Evolutionary conservation across 2,888 invertebrate genomes (phyloP).

Genomic region (Ethmia dodecea): DNA sequence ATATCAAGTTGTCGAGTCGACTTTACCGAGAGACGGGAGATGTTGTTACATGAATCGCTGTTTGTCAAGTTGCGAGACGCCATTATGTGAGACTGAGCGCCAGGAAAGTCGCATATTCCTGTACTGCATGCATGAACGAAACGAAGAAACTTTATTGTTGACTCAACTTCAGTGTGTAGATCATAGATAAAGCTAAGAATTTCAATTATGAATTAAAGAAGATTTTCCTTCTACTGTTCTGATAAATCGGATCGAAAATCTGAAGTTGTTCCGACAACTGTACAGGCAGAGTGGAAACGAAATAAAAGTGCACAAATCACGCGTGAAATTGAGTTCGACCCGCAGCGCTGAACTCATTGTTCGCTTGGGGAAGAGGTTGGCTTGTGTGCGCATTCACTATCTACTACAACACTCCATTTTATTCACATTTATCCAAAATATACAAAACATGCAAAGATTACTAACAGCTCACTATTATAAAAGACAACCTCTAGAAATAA

Average conservation of each 20-base stretch:
- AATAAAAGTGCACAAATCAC: slow-evolving; percentile 71
- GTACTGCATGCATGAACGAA: too few species aligned
- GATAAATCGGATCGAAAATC: slow-evolving; percentile 22
- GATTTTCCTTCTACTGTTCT: too few species aligned
- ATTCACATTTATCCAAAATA: too few species aligned
- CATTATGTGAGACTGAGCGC: slow-evolving; percentile 32
- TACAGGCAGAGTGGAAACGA: slow-evolving; percentile 53
- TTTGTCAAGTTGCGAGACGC: slow-evolving; percentile 52
- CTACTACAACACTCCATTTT: slow-evolving; percentile 17
- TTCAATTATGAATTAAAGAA: too few species aligned
- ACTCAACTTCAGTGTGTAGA: too few species aligned
- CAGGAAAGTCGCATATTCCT: too few species aligned
- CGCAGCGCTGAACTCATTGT: slow-evolving; percentile 53
- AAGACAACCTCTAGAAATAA: too few species aligned
- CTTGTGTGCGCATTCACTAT: slow-evolving; percentile 26
- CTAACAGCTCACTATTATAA: too few species aligned
- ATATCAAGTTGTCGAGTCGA: slow-evolving; percentile 65
- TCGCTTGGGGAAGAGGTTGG: slow-evolving; percentile 44
- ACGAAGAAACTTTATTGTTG: too few species aligned
- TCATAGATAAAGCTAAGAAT: too few species aligned
- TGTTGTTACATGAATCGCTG: slow-evolving; percentile 51
- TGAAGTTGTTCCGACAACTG: slow-evolving; percentile 34
- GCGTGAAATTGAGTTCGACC: slow-evolving; percentile 73
- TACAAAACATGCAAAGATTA: too few species aligned
- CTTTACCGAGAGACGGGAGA: slow-evolving; percentile 40